Evolutionary conservation across 2,888 invertebrate species (phyloP), one percentile per base, ranked within the genome.

Genomic region (Ypsolopha sequella): DNA sequence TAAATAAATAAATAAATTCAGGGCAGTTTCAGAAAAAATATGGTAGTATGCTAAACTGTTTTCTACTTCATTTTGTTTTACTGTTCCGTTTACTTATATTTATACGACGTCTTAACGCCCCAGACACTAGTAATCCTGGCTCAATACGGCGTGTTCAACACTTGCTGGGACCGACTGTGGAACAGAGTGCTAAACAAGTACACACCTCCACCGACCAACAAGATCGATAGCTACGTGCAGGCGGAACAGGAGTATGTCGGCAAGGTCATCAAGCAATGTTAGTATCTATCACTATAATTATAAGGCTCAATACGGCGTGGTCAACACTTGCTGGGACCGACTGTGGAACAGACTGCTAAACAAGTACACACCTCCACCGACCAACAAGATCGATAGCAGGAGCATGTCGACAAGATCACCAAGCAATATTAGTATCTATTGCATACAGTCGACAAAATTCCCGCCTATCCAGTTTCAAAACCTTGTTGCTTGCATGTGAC

Each of bases 391-490:
- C 0, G 73, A 76, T 55, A 64, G 66, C 60, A 56, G 4, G 61
- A 62, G 0, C 81, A 76, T 58, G 80, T 80, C 53, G 58, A 60
- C 51, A 65, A 71, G 38, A 68, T 72, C 6, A 74, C 80, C 9
- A 50, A 55, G 0, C 48, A 69, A 24, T 71, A 79, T 80, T 45
- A 68, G 55, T 56, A 14, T 36, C 8, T n/a, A n/a, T n/a, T n/a
- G n/a, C n/a, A n/a, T n/a, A n/a, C n/a, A n/a, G n/a, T n/a, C n/a
- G n/a, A n/a, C n/a, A n/a, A n/a, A n/a, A n/a, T n/a, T n/a, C n/a
- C n/a, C n/a, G n/a, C n/a, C n/a, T n/a, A n/a, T n/a, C n/a, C n/a
- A n/a, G n/a, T n/a, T n/a, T n/a, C n/a, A n/a, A n/a, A n/a, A n/a
- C n/a, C n/a, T n/a, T n/a, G n/a, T n/a, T n/a, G n/a, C n/a, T n/a